Percentiles rank a stretch among this genome's conserved stretches.
phyloP scores from a whole-genome alignment of 2,888 invertebrate genomes.

The Polyploca ridens region DNA sequence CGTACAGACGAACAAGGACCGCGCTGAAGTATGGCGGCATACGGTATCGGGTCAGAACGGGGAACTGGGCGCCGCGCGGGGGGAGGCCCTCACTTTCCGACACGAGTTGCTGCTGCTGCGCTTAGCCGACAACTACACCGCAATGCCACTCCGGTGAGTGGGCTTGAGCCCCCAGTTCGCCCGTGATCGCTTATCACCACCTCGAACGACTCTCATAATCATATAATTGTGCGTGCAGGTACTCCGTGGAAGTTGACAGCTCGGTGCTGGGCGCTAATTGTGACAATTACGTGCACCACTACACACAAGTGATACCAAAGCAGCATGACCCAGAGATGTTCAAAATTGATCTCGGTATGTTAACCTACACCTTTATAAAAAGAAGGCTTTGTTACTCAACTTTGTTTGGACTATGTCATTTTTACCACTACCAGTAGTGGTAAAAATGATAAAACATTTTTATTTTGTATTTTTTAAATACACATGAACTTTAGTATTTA shows the following conservation, averaged over 20 bases:
- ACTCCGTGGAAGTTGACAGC: constrained; percentile 68
- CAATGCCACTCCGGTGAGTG: constrained; percentile 55
- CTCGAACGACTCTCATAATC: background rate
- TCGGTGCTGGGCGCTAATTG: constrained; percentile 62
- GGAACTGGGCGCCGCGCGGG: constrained; percentile 57
- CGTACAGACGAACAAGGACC: constrained; percentile 35
- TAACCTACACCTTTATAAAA: too few species aligned
- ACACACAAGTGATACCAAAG: constrained; percentile 45
- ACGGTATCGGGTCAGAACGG: constrained; percentile 48
- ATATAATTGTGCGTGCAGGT: constrained; percentile 44
- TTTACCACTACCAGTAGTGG: too few species aligned
- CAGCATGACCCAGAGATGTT: constrained; percentile 45
- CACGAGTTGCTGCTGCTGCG: constrained; percentile 65
- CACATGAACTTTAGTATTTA: too few species aligned
- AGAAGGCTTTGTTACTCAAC: too few species aligned
- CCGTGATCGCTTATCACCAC: background rate
- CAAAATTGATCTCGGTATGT: constrained; percentile 53
- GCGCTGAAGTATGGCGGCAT: constrained; percentile 57
- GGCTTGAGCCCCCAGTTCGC: background rate
- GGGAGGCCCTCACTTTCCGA: constrained; percentile 59
- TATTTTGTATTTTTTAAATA: too few species aligned
- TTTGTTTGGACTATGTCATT: too few species aligned
- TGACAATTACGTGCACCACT: constrained; percentile 69
- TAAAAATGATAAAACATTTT: too few species aligned
- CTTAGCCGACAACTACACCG: constrained; percentile 39